These are phyloP conservation scores for Columba janthina DNA, from an alignment of 2,113 vertebrate genomes.

Conservation along the genomic window DNA sequence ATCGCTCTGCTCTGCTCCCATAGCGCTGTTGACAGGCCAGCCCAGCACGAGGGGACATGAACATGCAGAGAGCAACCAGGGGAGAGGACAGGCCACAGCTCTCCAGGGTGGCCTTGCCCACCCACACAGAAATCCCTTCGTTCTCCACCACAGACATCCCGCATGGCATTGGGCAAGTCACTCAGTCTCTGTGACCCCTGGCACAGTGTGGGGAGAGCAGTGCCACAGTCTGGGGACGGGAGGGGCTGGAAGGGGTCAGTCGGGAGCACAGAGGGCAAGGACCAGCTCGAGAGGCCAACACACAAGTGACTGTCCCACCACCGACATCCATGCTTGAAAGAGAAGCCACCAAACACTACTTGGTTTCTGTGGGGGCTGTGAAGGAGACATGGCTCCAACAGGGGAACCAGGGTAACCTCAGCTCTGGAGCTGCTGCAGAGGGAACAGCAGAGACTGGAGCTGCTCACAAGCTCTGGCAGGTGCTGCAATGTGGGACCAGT, in stretches of 20 bases:
- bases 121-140: rapidly evolving
- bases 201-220: background rate
- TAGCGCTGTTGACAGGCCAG: background rate
- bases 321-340: background rate
- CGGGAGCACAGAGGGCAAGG: background rate
- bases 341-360: background rate
- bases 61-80: background rate
- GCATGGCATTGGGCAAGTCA: background rate
- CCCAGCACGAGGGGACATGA: rapidly evolving
- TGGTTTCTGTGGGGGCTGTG: rapidly evolving
- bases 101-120: background rate
- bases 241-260: background rate
- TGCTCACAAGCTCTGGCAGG: background rate
- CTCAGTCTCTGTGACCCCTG: background rate
- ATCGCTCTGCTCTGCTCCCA: background rate
- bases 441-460: background rate
- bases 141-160: background rate
- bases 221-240: rapidly evolving
- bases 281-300: background rate
- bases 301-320: background rate
- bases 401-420: background rate
- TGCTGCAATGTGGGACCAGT: rapidly evolving
- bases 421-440: background rate
- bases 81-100: background rate
- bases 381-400: rapidly evolving